A percentile compares a stretch with the other conserved stretches of the same genome.
phyloP scores from a whole-genome alignment of 2,888 invertebrate species.

The Clunio marinus region DNA sequence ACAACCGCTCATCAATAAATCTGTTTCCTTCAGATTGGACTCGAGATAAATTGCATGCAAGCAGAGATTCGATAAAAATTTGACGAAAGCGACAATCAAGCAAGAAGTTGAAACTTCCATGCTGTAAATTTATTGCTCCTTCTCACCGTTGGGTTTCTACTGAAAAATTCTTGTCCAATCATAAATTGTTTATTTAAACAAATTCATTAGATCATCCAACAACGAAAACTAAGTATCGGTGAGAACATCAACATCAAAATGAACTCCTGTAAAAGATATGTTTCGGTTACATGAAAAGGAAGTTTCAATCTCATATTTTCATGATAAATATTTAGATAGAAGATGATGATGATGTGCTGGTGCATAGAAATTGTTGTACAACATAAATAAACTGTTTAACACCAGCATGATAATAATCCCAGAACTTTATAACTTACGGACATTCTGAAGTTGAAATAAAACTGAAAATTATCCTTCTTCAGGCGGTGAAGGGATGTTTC shows the following conservation, averaged over 20 bases:
- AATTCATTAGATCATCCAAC: slow-evolving; percentile 36
- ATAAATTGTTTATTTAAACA: slow-evolving; percentile 38
- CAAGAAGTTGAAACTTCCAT: no score
- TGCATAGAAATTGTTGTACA: no score
- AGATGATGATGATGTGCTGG: no score
- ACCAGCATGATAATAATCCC: slow-evolving; percentile 7
- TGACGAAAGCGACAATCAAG: slow-evolving; percentile 8
- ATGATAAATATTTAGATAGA: slow-evolving; percentile 31
- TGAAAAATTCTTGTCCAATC: slow-evolving; percentile 7
- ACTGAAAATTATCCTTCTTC: no score
- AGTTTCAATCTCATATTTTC: slow-evolving; percentile 3
- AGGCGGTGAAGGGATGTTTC: no score
- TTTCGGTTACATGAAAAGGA: slow-evolving; percentile 5
- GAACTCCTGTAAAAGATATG: slow-evolving; percentile 13
- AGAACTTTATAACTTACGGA: no score
- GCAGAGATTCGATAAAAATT: background rate
- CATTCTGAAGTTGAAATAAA: no score
- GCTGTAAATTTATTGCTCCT: slow-evolving; percentile 16
- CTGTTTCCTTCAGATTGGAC: no score
- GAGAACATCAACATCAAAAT: slow-evolving; percentile 20
- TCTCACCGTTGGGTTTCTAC: slow-evolving; percentile 24
- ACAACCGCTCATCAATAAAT: slow-evolving; percentile 32
- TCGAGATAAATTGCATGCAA: no score
- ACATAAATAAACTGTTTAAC: slow-evolving; percentile 25
- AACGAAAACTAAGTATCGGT: background rate